Conservation (phyloP, 1,140 invertebrate species). For the Eumaeus atala region DNA sequence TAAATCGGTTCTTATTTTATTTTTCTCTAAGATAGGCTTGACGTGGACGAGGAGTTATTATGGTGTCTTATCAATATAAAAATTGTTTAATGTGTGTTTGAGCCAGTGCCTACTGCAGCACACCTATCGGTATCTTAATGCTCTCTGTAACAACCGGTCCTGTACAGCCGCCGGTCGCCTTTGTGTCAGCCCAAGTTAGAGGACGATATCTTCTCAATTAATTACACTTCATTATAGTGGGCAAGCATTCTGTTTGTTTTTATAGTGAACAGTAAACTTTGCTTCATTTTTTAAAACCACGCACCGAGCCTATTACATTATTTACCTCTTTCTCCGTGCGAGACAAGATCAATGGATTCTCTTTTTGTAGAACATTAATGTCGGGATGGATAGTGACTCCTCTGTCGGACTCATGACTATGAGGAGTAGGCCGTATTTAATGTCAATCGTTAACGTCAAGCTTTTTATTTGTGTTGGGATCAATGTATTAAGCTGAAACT, state of each 20-base stretch:
- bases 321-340: slow-evolving; percentile 4
- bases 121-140: slow-evolving; percentile 8
- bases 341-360: neutral
- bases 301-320: neutral
- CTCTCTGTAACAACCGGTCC: slow-evolving; percentile 18
- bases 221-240: slow-evolving; percentile 10
- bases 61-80: slow-evolving; percentile 41
- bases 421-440: neutral
- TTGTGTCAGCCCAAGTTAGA: slow-evolving; percentile 16
- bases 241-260: neutral
- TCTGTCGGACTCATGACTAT: neutral
- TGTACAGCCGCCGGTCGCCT: slow-evolving; percentile 14
- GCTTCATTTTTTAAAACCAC: neutral
- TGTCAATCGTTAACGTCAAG: slow-evolving; percentile 28
- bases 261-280: neutral
- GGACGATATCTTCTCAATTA: slow-evolving; percentile 13
- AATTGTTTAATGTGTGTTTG: slow-evolving; percentile 46
- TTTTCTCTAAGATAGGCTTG: slow-evolving; percentile 58
- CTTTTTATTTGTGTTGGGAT: slow-evolving; percentile 35
- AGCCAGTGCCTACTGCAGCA: slow-evolving; percentile 17
- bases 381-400: neutral
- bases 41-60: slow-evolving; percentile 57
- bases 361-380: neutral
- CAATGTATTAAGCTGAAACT: slow-evolving; percentile 35
- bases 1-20: slow-evolving; percentile 63